Base-by-base conservation (phyloP, 2,888 invertebrate species). In the Hirtodrosophila duncani region DNA sequence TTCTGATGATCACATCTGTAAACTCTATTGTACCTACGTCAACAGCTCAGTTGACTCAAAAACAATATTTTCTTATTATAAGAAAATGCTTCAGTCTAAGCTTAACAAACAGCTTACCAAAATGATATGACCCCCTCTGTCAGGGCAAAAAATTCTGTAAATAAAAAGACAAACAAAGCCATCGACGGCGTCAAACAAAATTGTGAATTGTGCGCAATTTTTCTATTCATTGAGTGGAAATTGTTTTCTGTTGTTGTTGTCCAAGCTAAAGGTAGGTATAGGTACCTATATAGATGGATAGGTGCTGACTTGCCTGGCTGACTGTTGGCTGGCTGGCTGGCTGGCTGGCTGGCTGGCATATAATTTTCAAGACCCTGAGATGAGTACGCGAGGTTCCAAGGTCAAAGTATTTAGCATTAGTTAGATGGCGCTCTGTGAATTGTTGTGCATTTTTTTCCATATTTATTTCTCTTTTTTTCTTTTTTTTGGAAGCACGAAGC, bases 351-450 rank as follows among this genome's bases (percentile, higher is more conserved):
- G n/a, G 53, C 68, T 63, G 67, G 72, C 56, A 66, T 70, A 71
- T 71, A 74, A 81, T 74, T 81, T 74, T 81, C 81, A 75, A 75
- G 77, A 81, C 81, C 75, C 72, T 81, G 75, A 81, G 60, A 64
- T 57, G 62, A 58, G 52, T n/a, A n/a, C 51, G 48, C 29, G 59
- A 50, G 58, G 45, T 30, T 24, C 69, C 71, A 75, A 75, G 75
- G 75, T 81, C 68, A 79, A 79, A 81, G 75, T 81, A 71, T 75
- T 75, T 75, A 75, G 75, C 75, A 81, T 80, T 72, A 77, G 81
- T 80, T 72, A 80, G 72, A 80, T 80, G 80, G 71, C 55, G 63
- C 67, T 50, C 61, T 51, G 36, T 64, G 55, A 42, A 42, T 53
- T 18, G 6, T 21, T 36, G 27, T 44, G 29, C 38, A 34, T 34